Percentiles rank a stretch among this genome's conserved stretches.
Evolutionary conservation across 1,140 invertebrate genomes (phyloP).

Genomic region (Drosophila takahashii): DNA sequence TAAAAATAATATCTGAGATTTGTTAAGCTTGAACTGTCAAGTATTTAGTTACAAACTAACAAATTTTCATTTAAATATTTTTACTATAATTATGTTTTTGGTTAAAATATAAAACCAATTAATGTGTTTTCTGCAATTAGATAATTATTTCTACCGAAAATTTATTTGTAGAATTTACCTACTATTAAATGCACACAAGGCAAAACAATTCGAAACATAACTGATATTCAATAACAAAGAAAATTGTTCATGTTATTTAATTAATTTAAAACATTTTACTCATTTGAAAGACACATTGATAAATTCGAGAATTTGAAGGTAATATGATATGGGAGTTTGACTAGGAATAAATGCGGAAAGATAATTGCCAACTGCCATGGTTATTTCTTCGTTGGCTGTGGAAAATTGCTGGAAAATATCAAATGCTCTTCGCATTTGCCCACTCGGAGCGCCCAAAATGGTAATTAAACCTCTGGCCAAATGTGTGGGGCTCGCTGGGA

Average conservation of each 20-base stretch:
- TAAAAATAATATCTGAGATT: background rate
- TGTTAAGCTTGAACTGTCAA: too few species aligned
- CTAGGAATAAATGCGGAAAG: constrained; percentile 44
- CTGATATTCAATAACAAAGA: background rate
- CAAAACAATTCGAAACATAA: too few species aligned
- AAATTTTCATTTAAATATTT: too few species aligned
- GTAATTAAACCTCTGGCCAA: constrained; percentile 75
- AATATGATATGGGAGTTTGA: background rate
- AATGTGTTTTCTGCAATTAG: too few species aligned
- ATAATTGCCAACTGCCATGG: constrained; percentile 59
- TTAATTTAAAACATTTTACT: background rate
- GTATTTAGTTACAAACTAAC: background rate
- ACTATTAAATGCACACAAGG: background rate
- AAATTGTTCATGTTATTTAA: background rate
- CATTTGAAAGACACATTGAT: background rate
- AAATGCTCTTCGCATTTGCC: constrained; percentile 45
- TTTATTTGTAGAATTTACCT: background rate
- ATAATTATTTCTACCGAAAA: too few species aligned
- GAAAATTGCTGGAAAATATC: constrained; percentile 71
- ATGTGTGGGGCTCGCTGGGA: constrained; percentile 50
- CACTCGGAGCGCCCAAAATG: constrained; percentile 44
- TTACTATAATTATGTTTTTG: too few species aligned
- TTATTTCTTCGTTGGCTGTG: constrained; percentile 25
- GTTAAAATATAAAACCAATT: too few species aligned
- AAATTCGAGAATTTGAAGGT: background rate